Base-by-base conservation (phyloP, 2,113 vertebrate species). In the Aegithalos caudatus region DNA sequence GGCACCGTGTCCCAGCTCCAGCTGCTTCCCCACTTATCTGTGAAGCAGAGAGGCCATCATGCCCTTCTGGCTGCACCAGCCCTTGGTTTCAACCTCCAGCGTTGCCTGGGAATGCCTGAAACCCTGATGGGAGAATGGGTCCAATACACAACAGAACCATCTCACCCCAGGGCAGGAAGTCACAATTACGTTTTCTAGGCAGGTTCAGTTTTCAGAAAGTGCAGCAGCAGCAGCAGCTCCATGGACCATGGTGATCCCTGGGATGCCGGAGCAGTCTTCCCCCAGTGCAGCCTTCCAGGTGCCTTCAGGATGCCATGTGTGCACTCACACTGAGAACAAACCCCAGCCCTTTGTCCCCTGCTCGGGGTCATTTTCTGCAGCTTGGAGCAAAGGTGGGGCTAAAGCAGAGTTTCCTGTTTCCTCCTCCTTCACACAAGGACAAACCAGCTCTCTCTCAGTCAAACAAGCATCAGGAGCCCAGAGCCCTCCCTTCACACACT, bases 71-170 rank as follows among this genome's bases (percentile, higher is more conserved):
- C 44, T 84, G 40, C 56, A 85, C 24, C 61, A 86, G 18, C 28
- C 24, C 58, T 53, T 1, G 1, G 27, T 20, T 54, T 74, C 40
- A 50, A 9, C 22, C 54, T 91, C 60, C 51, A 50, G 0, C 1
- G 2, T 11, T 61, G 23, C 54, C 58, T 7, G 2, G 20, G 35
- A 83, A 72, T 2, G 18, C n/a, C 47, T 14, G 45, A 92, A 83
- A 58, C 16, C 38, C 51, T 12, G 40, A 22, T 0, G 10, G 78
- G 8, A 40, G 48, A 77, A 58, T 0, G 1, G 20, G 16, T 50
- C 72, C 51, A 31, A 56, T 0, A 0, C 7, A 22, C 0, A 0
- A n/a, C 48, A 38, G 20, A 56, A 56, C 13, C 44, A 65, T 51
- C 64, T 48, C 0, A 0, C 15, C 15, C 31, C 54, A 33, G 54